Evolutionary conservation across 2,888 invertebrate species (phyloP).

Genomic region (Xiphydria camelus): DNA sequence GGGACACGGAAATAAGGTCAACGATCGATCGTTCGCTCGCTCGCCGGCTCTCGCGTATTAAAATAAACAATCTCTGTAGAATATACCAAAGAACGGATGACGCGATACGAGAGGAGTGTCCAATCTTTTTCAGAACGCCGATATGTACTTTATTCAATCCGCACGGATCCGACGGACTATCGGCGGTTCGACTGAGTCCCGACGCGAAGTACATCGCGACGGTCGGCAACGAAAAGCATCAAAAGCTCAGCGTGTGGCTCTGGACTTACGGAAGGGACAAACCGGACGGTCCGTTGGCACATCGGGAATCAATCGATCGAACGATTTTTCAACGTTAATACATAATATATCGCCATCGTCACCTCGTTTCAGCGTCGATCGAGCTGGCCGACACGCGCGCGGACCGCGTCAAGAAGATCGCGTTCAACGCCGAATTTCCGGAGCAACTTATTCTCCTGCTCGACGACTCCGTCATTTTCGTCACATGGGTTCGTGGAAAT

Average conservation of each 20-base stretch:
- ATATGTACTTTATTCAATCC: slow-evolving; percentile 63
- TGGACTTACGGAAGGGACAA: slow-evolving; percentile 63
- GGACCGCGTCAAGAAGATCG: slow-evolving; percentile 41
- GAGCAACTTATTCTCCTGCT: slow-evolving; percentile 57
- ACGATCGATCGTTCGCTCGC: too few species aligned
- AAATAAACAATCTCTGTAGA: slow-evolving; percentile 12
- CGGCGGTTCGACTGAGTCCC: slow-evolving; percentile 60
- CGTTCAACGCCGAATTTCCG: slow-evolving; percentile 53
- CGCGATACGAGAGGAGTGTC: neutral
- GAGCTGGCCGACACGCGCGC: slow-evolving; percentile 23
- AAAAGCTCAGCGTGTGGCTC: slow-evolving; percentile 64
- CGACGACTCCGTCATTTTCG: slow-evolving; percentile 49
- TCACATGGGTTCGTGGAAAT: slow-evolving; percentile 55
- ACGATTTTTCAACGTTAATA: neutral
- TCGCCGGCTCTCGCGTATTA: neutral
- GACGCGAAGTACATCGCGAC: slow-evolving; percentile 65
- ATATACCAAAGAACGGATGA: slow-evolving; percentile 9
- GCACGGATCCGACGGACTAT: slow-evolving; percentile 55
- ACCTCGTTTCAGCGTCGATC: slow-evolving; percentile 20
- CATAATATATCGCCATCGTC: too few species aligned
- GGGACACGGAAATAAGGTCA: slow-evolving; percentile 60
- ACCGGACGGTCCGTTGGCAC: slow-evolving; percentile 60
- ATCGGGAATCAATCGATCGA: neutral
- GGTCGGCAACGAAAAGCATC: slow-evolving; percentile 59
- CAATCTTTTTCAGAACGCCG: slow-evolving; percentile 54